phyloP scores from a whole-genome alignment of 2,888 invertebrate genomes.

The Caenorhabditis drosophilae region DNA sequence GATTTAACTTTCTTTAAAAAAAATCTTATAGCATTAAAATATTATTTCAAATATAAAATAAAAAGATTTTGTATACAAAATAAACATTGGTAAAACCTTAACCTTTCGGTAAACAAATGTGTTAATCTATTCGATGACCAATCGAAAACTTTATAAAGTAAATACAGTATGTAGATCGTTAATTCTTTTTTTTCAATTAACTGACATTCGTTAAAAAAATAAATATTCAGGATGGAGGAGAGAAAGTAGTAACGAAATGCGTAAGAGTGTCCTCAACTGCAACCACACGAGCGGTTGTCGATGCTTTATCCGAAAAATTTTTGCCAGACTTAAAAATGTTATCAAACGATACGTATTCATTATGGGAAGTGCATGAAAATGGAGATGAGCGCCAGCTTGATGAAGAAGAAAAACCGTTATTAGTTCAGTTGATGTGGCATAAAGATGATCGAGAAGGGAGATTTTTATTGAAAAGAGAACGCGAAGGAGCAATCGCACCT shows the following conservation, averaged over 20 bases:
- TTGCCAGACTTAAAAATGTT: constrained; percentile 98
- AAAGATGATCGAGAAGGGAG: constrained; percentile 96
- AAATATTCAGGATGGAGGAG: constrained; percentile 95
- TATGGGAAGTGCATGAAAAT: constrained; percentile 79
- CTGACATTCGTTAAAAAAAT: too few relatives aligned
- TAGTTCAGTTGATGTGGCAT: constrained; percentile 98
- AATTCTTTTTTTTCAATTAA: too few relatives aligned
- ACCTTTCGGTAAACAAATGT: too few relatives aligned
- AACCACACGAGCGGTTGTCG: constrained; percentile 89
- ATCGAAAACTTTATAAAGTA: too few relatives aligned
- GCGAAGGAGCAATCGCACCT: too few relatives aligned
- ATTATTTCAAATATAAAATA: too few relatives aligned
- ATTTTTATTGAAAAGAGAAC: constrained; percentile 86
- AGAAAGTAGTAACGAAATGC: constrained; percentile 98
- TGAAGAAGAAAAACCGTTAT: constrained; percentile 89
- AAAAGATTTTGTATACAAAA: too few relatives aligned
- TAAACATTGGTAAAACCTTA: too few relatives aligned
- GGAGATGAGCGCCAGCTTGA: constrained; percentile 86
- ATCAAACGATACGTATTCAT: constrained; percentile 76
- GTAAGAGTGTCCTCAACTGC: constrained; percentile 96
- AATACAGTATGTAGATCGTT: too few relatives aligned
- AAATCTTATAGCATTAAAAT: too few relatives aligned
- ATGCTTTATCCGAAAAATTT: constrained; percentile 96
- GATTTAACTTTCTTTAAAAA: too few relatives aligned
- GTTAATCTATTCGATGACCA: too few relatives aligned